A percentile compares a stretch with the other conserved stretches of the same genome.
Evolutionary conservation across 92 coral and sea anemone species (phyloP).

Genomic region (Umimayanthus chanpuru): DNA sequence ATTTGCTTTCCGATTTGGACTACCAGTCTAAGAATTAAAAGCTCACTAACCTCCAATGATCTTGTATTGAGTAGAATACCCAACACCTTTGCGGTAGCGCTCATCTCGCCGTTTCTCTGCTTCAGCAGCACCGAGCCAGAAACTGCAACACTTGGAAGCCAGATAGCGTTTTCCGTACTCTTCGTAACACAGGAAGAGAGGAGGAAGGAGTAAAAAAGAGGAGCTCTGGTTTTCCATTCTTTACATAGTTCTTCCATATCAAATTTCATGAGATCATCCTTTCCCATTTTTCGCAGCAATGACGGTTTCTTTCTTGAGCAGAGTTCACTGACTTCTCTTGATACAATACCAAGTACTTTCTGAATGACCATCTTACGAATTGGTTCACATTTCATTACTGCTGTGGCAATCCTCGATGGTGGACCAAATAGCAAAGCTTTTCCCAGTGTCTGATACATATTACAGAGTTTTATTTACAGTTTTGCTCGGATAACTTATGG

Average conservation of each 20-base stretch:
- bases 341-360: conserved; percentile 47
- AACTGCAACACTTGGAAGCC: conserved; percentile 78
- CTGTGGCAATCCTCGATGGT: conserved; percentile 38
- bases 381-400: conserved; percentile 45
- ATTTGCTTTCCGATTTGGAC: too few relatives aligned
- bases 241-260: conserved; percentile 43
- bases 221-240: conserved; percentile 59
- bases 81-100: conserved; percentile 59
- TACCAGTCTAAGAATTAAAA: background rate
- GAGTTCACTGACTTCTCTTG: conserved; percentile 53
- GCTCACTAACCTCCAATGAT: conserved; percentile 67
- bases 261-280: conserved; percentile 47
- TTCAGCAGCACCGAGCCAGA: conserved; percentile 73
- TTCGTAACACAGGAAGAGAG: conserved; percentile 32
- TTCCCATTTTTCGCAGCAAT: conserved; percentile 44
- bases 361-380: conserved; percentile 47
- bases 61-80: conserved; percentile 58
- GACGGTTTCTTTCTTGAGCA: conserved; percentile 65
- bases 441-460: conserved; percentile 31
- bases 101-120: conserved; percentile 74
- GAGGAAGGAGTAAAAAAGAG: conserved; percentile 54
- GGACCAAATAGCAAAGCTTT: conserved; percentile 44
- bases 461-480: conserved; percentile 38
- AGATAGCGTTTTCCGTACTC: conserved; percentile 12
- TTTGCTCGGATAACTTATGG: conserved; percentile 38